A percentile compares a stretch with the other conserved stretches of the same genome.
phyloP scores from a whole-genome alignment of 92 coral and sea anemone genomes.

The Palythoa heliodiscus region DNA sequence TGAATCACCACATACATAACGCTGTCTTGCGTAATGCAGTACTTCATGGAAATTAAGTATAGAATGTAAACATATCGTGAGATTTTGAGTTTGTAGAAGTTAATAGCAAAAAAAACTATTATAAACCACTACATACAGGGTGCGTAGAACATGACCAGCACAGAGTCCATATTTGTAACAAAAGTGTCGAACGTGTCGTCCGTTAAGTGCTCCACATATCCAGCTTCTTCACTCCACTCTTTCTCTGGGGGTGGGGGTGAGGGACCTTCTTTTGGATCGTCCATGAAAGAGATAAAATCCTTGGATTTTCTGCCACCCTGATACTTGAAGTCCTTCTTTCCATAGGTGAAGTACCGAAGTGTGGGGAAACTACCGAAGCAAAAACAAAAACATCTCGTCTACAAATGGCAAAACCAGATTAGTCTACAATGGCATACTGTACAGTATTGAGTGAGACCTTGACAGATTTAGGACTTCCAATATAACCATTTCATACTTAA shows the following conservation, averaged over 20 bases:
- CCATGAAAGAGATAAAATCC: constrained; percentile 93
- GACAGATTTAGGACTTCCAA: too few species aligned
- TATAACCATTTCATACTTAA: too few species aligned
- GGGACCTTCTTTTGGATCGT: constrained; percentile 91
- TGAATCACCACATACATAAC: too few species aligned
- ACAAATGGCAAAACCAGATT: background rate
- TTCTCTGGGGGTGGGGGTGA: constrained; percentile 94
- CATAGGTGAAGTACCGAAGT: constrained; percentile 89
- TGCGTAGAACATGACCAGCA: constrained; percentile 98
- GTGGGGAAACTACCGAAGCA: constrained; percentile 81
- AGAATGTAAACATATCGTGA: too few species aligned
- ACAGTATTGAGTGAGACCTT: too few species aligned
- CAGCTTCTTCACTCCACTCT: constrained; percentile 88
- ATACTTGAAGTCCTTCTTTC: constrained; percentile 94
- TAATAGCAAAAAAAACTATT: too few species aligned
- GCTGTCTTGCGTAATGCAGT: too few species aligned
- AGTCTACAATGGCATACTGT: background rate
- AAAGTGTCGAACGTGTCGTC: constrained; percentile 80
- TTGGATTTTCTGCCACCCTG: constrained; percentile 85
- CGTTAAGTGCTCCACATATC: constrained; percentile 83
- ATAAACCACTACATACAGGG: constrained; percentile 71
- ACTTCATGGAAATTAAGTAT: too few species aligned
- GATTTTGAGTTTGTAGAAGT: too few species aligned
- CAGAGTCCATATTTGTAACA: constrained; percentile 76
- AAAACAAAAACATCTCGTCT: background rate